Conservation (phyloP, 37 sponge, comb jelly and placozoan species). For the Spongilla lacustris region DNA sequence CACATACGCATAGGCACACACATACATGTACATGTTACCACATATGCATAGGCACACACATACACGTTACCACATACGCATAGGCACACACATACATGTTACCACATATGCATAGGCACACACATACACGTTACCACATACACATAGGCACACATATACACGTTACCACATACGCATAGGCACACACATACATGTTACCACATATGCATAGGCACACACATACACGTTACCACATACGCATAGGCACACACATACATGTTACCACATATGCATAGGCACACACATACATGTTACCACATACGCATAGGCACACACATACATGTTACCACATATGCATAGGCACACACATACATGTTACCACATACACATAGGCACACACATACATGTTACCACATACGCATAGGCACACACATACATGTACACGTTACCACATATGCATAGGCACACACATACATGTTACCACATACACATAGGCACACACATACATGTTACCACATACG, state of each 20-base stretch:
- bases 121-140: not conserved
- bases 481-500: too few species aligned
- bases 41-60: too few species aligned
- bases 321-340: not conserved
- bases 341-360: not conserved
- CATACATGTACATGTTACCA: constrained; percentile 23
- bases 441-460: not conserved
- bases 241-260: not conserved
- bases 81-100: not conserved
- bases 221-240: not conserved
- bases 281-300: too few species aligned
- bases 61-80: too few species aligned
- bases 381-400: too few species aligned
- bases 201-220: too few species aligned
- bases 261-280: not conserved
- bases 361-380: not conserved
- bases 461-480: not conserved
- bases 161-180: constrained; percentile 12
- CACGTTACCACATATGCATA: not conserved
- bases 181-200: not conserved
- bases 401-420: not conserved
- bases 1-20: not conserved
- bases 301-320: not conserved
- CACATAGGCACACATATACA: constrained; percentile 7
- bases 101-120: not conserved